Base-by-base conservation (phyloP, 2,888 invertebrate species). In the Drosophila birchii region DNA sequence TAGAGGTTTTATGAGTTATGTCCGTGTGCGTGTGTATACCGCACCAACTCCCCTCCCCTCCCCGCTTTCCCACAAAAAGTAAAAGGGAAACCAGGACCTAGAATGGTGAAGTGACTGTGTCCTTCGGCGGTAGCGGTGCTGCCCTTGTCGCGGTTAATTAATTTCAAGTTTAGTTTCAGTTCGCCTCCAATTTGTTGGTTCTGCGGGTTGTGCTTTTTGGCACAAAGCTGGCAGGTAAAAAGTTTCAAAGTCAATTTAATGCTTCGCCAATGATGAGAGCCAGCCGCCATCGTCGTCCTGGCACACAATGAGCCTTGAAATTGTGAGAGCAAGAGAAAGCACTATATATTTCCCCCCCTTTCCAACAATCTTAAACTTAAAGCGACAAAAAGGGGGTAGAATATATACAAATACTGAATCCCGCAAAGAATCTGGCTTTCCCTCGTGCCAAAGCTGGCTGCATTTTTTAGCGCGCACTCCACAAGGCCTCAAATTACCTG, bases 201-300 rank as follows among this genome's bases (percentile, higher is more conserved):
- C 41, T 51, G 61, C 43, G n/a, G 26, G 38, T 58, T 53, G 57
- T 55, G 51, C 53, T 67, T 63, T 54, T 59, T 72, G 79, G 39
- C 62, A 61, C 60, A 70, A 62, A 62, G 68, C 57, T 62, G 67
- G 62, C 70, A 78, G 78, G 80, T 76, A 60, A 69, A 83, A 87
- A 87, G 76, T 87, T 83, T 84, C 78, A 86, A 87, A 82, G 83
- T 78, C 80, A 82, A 84, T 87, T 84, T 84, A 80, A 84, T 84
- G 84, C 73, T 80, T 78, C 86, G 59, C 76, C 83, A 78, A 85
- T 76, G 71, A 64, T 75, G 63, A 63, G 59, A 76, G 63, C 62
- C 53, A 55, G 41, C 39, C 51, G 51, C 14, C 34, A 20, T 32
- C 47, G 53, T 47, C 51, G 51, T 51, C 6, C 39, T 38, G 54